These are phyloP conservation scores for Perognathus longimembris DNA, from an alignment of 2,113 vertebrate species.

Conservation along the genomic window DNA sequence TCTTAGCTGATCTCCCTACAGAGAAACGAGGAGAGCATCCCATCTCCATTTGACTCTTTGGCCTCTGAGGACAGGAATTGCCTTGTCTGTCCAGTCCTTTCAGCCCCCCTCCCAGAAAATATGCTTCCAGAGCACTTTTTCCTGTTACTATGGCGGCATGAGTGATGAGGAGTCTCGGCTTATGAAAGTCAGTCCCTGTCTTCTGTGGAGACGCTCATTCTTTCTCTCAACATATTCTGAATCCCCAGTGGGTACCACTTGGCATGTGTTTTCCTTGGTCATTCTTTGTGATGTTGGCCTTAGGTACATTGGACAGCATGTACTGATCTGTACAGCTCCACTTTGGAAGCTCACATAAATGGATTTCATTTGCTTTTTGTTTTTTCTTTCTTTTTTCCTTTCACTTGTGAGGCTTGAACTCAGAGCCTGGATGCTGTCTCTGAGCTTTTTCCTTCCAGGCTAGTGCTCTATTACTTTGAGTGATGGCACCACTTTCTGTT, in stretches of 20 bases:
- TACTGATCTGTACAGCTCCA: not conserved
- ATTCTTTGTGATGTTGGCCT: rapidly evolving
- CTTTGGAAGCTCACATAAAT: not conserved
- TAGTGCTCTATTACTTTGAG: no score
- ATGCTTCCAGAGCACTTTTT: not conserved
- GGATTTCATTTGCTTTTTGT: not conserved
- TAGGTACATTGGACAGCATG: no score
- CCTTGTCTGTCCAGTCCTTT: not conserved
- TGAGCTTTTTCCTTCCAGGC: no score
- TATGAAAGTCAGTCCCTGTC: not conserved
- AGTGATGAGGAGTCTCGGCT: not conserved
- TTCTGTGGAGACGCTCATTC: not conserved
- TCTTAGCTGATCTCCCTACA: not conserved
- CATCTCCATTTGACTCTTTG: not conserved
- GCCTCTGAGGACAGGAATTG: not conserved
- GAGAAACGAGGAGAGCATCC: not conserved
- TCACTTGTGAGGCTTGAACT: no score
- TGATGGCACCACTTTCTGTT: no score
- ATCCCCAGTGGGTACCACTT: not conserved
- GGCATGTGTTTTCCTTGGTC: rapidly evolving
- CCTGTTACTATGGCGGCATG: not conserved
- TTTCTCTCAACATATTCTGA: not conserved
- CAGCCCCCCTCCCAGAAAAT: not conserved
- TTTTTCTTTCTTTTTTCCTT: no score
- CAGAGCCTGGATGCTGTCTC: no score